Conservation (phyloP, 1,140 invertebrate genomes). For the Planococcus citri region DNA sequence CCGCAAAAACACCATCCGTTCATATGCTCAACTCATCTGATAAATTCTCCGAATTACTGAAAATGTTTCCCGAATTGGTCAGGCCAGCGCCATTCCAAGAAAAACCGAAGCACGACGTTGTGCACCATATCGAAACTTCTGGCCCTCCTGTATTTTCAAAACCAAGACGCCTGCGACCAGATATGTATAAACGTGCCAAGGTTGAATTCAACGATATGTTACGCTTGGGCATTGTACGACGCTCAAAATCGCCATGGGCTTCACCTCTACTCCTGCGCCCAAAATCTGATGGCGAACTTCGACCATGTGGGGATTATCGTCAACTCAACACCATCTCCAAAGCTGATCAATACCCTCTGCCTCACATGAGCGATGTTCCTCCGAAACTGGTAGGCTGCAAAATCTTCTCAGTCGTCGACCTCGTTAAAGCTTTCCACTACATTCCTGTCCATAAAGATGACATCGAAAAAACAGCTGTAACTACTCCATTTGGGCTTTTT, state of each 20-base stretch:
- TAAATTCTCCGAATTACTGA: background rate
- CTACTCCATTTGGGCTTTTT: too few species aligned
- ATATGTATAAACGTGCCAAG: background rate
- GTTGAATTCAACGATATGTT: slow-evolving; percentile 23
- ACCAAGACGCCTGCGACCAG: slow-evolving; percentile 33
- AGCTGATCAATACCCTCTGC: slow-evolving; percentile 34
- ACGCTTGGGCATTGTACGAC: slow-evolving; percentile 31
- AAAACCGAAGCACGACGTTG: background rate
- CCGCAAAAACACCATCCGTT: background rate
- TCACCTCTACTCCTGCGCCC: slow-evolving; percentile 35
- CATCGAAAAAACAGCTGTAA: too few species aligned
- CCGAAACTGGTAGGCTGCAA: background rate
- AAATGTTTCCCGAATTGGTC: background rate
- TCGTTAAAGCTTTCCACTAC: too few species aligned
- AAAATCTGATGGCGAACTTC: slow-evolving; percentile 33
- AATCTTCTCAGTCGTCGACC: too few species aligned
- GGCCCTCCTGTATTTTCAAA: slow-evolving; percentile 34
- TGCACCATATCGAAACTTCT: slow-evolving; percentile 25
- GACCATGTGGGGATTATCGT: slow-evolving; percentile 37
- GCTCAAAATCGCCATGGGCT: slow-evolving; percentile 35
- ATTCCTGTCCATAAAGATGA: too few species aligned
- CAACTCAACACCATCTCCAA: slow-evolving; percentile 33
- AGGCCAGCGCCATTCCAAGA: background rate
- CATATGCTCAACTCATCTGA: background rate
- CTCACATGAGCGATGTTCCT: background rate